Conservation (phyloP, 2,113 vertebrate genomes). For the Cygnus buccinator region DNA sequence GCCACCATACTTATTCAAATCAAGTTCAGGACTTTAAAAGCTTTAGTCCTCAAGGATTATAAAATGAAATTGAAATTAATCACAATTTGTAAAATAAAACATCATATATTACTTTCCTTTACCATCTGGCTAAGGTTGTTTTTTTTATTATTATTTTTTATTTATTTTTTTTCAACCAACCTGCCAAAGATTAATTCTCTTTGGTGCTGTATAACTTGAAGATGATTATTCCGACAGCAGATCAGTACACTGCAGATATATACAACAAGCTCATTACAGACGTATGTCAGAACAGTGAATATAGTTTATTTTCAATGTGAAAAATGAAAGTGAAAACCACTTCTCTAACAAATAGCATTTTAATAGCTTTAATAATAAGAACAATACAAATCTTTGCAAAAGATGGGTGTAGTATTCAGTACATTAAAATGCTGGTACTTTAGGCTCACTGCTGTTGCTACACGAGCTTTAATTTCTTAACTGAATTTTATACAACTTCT, state of each 20-base stretch:
- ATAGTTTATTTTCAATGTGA: not conserved
- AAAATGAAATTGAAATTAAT: constrained; percentile 57
- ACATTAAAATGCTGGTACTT: not conserved
- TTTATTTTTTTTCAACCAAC: not conserved
- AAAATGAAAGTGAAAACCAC: not conserved
- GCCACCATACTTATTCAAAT: constrained; percentile 9
- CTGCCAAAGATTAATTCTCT: constrained; percentile 45
- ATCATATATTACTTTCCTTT: constrained; percentile 18
- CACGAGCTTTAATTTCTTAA: not conserved
- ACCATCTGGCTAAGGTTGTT: constrained; percentile 17
- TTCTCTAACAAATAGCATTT: not conserved
- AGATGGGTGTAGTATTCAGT: not conserved
- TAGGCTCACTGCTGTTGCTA: not conserved
- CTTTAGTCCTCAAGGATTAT: constrained; percentile 23
- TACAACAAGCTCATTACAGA: not conserved
- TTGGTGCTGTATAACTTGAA: not conserved
- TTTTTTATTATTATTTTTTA: not conserved
- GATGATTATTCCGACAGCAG: not conserved
- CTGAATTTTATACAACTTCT: not conserved
- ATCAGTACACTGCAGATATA: not conserved
- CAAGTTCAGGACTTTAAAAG: not conserved
- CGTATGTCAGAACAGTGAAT: not conserved
- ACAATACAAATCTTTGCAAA: not conserved
- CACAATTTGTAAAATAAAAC: constrained; percentile 39
- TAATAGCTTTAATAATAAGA: not conserved